Evolutionary conservation across 92 coral and sea anemone species (phyloP).

Genomic region (Scolanthus callimorphus): DNA sequence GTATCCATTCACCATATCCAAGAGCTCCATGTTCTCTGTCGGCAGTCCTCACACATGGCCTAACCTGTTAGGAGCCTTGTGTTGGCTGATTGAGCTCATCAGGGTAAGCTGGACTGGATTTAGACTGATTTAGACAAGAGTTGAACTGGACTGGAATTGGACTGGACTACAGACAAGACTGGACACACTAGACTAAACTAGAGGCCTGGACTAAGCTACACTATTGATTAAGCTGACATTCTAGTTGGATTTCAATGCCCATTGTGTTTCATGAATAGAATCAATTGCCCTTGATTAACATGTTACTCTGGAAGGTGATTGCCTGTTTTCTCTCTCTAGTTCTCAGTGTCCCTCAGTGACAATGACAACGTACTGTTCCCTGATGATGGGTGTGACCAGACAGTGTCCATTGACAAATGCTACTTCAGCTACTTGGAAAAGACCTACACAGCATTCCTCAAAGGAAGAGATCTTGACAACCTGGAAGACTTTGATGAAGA

Average conservation of each 20-base stretch:
- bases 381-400: slow-evolving; percentile 35
- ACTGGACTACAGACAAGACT: too few relatives aligned
- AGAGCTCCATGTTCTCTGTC: slow-evolving; percentile 81
- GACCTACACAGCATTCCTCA: slow-evolving; percentile 76
- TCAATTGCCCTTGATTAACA: too few relatives aligned
- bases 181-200: too few relatives aligned
- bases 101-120: slow-evolving; percentile 36
- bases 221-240: too few relatives aligned
- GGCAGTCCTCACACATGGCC: slow-evolving; percentile 99
- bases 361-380: slow-evolving; percentile 47
- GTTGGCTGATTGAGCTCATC: slow-evolving; percentile 94
- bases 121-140: not conserved
- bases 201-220: too few relatives aligned
- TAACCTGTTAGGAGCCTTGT: slow-evolving; percentile 82
- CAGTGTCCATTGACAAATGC: slow-evolving; percentile 41
- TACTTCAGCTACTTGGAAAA: slow-evolving; percentile 87
- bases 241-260: too few relatives aligned
- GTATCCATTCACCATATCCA: slow-evolving; percentile 90
- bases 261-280: too few relatives aligned
- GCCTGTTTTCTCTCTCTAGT: too few relatives aligned
- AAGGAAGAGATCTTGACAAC: slow-evolving; percentile 76
- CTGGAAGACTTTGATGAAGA: slow-evolving; percentile 73
- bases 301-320: too few relatives aligned
- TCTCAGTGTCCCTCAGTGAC: not conserved
- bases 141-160: too few relatives aligned